These are phyloP conservation scores for Pyrrhia umbra DNA, from an alignment of 2,888 invertebrate genomes.

Conservation along the genomic window DNA sequence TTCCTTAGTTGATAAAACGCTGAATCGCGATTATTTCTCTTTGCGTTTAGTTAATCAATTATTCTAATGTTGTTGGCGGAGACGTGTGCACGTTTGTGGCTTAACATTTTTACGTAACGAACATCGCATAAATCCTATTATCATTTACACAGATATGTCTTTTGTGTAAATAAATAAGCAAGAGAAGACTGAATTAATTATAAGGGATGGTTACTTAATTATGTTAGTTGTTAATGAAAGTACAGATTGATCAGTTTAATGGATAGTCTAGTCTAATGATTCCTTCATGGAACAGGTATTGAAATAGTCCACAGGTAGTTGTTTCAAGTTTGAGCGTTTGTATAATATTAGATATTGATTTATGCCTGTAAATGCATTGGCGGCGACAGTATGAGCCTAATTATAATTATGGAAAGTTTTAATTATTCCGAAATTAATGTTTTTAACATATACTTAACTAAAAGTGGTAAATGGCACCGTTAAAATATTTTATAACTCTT, in stretches of 20 bases:
- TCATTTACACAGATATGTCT: constrained; percentile 42
- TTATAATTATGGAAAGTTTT: no score
- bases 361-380: no score
- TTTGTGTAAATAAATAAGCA: constrained; percentile 24
- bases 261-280: neutral
- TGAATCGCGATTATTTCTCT: constrained; percentile 89
- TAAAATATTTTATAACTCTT: neutral
- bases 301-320: no score
- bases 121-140: constrained; percentile 58
- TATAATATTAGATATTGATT: no score
- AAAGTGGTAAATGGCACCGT: no score
- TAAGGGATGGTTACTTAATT: neutral
- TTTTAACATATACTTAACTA: no score
- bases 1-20: constrained; percentile 83
- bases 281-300: neutral
- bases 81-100: constrained; percentile 79
- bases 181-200: no score
- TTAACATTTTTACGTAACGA: constrained; percentile 72
- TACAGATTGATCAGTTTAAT: neutral
- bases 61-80: constrained; percentile 88
- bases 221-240: neutral
- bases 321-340: no score
- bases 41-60: constrained; percentile 90
- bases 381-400: no score
- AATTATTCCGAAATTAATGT: no score